Base-by-base conservation (phyloP, 2,797 vertebrate genomes). In the Falco columbarius region DNA sequence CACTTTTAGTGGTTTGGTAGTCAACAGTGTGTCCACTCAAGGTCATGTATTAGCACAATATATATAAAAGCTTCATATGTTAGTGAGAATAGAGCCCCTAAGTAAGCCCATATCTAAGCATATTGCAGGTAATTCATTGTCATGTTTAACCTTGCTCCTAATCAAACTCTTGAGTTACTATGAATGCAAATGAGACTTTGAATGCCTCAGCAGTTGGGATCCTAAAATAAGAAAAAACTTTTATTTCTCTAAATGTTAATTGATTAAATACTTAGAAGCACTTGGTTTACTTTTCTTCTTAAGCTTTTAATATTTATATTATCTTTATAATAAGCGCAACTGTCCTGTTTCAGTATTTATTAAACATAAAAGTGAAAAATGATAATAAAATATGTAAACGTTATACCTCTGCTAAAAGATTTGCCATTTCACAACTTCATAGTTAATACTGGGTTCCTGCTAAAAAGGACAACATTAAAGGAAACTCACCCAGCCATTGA, bases 11-110 rank as follows among this genome's bases (percentile, higher is more conserved):
- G 22, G 6, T 47, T 66, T 86, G 30, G 12, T 97, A 97, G 74
- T 97, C 94, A 89, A 73, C 88, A 34, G 13, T 10, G 93, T 62
- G 58, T 77, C 55, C 52, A 84, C 46, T n/a, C n/a, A 89, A 58
- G 15, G 40, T 67, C 46, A 59, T 20, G 21, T 21, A 89, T 62
- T 2, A 73, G 29, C 15, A 82, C 34, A 42, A 61, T 73, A 51
- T 44, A 51, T 40, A 32, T 44, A 54, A 81, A 91, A 89, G 12
- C 38, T 66, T 22, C 6, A 3, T 52, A 42, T 17, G 24, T 36
- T 27, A 82, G n/a, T 62, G 27, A 58, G 30, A 90, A 68, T 7
- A 84, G 11, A 83, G 12, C 20, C 51, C 54, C 12, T 55, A 68
- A 59, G 27, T 32, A 77, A 72, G 7, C 27, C 73, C 15, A 27